Conservation (phyloP, 2,797 vertebrate species). For the Nannoperca australis region DNA sequence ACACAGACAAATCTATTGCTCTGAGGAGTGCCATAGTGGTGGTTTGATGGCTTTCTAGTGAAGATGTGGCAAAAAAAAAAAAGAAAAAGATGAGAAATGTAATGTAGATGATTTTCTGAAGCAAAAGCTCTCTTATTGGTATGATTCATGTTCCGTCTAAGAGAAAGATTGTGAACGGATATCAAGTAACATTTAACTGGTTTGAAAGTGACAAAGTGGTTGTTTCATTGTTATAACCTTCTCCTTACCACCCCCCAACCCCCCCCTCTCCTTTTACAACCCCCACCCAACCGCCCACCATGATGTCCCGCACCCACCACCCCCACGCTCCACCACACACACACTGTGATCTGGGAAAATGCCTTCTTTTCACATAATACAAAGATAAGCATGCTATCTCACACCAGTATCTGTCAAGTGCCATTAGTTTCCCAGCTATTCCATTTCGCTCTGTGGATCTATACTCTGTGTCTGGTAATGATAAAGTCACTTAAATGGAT, state of each 20-base stretch:
- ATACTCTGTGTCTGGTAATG: conserved; percentile 71
- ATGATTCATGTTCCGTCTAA: conserved; percentile 27
- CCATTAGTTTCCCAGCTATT: conserved; percentile 80
- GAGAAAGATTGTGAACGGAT: conserved; percentile 19
- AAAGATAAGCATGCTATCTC: conserved; percentile 82
- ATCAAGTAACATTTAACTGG: conserved; percentile 57
- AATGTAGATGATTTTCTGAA: conserved; percentile 34
- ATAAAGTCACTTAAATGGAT: conserved; percentile 85
- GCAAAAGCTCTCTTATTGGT: conserved; percentile 19
- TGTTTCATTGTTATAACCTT: conserved; percentile 55
- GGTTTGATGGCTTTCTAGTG: conserved; percentile 53
- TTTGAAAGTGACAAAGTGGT: conserved; percentile 50
- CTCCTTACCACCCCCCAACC: not conserved
- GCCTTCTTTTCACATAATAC: conserved; percentile 78
- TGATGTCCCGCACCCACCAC: conserved; percentile 25
- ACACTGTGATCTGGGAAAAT: conserved; percentile 65
- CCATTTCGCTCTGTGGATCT: conserved; percentile 77
- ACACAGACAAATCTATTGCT: conserved; percentile 36
- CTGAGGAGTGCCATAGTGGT: conserved; percentile 3
- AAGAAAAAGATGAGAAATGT: conserved; percentile 19
- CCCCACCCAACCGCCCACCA: not conserved
- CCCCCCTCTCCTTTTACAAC: not conserved
- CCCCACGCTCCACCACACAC: conserved; percentile 43
- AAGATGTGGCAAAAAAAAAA: not conserved
- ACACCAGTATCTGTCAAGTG: conserved; percentile 81